Conservation (phyloP, 2,113 vertebrate genomes). For the Aptenodytes patagonicus region DNA sequence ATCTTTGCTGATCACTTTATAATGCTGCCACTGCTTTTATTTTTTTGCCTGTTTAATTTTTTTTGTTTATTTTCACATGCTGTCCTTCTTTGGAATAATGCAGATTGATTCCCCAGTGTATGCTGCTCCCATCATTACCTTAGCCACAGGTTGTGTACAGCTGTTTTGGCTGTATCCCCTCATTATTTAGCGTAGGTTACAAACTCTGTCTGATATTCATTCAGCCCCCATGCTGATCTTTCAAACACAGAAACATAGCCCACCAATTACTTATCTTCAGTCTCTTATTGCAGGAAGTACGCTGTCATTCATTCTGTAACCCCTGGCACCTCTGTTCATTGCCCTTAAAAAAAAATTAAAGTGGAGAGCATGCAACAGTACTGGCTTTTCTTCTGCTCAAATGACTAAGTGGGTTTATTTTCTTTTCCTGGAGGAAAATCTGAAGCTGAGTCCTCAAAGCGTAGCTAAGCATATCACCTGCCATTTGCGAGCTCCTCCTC, state of each 20-base stretch:
- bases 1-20: neutral
- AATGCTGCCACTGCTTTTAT: neutral
- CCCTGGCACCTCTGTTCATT: neutral
- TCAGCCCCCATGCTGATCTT: neutral
- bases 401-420: neutral
- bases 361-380: neutral
- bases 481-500: neutral
- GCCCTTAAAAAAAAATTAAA: neutral
- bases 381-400: neutral
- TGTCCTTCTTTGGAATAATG: rapidly evolving
- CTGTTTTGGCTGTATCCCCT: neutral
- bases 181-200: neutral
- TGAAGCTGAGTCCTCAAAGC: neutral
- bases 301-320: neutral
- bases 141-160: neutral
- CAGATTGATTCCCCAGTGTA: neutral
- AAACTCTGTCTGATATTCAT: neutral
- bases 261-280: neutral
- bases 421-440: neutral
- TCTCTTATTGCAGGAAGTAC: neutral
- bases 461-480: neutral
- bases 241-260: neutral
- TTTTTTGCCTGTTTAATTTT: neutral
- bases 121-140: neutral
- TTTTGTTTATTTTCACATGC: neutral